Percentiles rank a stretch among this genome's conserved stretches.
phyloP scores from a whole-genome alignment of 2,113 vertebrate species.

The Edolisoma coerulescens region DNA sequence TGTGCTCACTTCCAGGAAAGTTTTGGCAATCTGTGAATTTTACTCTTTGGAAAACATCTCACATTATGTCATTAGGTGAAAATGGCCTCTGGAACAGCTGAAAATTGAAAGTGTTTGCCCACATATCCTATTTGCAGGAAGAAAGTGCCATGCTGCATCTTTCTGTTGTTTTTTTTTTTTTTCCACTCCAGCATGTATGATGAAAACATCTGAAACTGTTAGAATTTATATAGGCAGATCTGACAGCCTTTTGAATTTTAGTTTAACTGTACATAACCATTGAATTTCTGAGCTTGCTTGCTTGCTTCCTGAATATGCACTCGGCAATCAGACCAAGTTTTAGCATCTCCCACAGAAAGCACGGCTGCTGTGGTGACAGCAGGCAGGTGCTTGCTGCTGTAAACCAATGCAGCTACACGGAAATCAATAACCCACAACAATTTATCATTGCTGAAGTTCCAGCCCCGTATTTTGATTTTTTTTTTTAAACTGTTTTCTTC shows the following conservation, averaged over 20 bases:
- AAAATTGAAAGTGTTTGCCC: background rate
- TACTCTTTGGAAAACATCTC: background rate
- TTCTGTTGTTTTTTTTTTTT: background rate
- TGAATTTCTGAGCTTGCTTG: background rate
- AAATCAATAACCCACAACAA: background rate
- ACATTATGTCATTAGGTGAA: background rate
- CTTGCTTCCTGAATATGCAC: background rate
- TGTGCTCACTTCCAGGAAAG: constrained; percentile 17
- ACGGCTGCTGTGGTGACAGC: background rate
- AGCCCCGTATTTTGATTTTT: background rate
- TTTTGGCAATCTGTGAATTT: background rate
- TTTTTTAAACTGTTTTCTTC: background rate
- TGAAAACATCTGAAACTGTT: background rate
- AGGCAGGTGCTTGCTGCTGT: background rate
- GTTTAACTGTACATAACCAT: background rate
- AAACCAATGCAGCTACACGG: background rate
- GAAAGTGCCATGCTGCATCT: background rate
- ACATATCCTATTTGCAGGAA: background rate
- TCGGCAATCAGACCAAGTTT: background rate
- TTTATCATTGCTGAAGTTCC: background rate
- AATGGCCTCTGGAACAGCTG: background rate
- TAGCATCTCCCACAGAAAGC: background rate
- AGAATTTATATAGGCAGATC: background rate
- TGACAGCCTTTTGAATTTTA: background rate
- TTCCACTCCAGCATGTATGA: background rate